These are phyloP conservation scores for Hozukius guyotensis DNA, from an alignment of 2,797 vertebrate species.

Conservation along the genomic window DNA sequence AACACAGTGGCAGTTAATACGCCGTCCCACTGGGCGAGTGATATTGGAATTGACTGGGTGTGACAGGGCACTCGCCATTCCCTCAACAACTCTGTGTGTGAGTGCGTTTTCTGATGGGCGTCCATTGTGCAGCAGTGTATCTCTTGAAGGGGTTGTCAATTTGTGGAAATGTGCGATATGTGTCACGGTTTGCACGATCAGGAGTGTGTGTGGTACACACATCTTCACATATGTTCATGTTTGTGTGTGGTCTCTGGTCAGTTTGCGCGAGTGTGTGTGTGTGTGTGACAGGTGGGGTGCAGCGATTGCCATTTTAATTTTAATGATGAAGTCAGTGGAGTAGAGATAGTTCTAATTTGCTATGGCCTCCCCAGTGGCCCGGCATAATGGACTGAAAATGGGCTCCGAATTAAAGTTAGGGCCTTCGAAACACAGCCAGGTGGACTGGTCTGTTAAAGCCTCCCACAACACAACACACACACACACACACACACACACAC, in stretches of 20 bases:
- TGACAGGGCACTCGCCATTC: constrained; percentile 26
- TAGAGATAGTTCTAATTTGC: constrained; percentile 83
- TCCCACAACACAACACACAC: not conserved
- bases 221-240: constrained; percentile 5
- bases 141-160: constrained; percentile 17
- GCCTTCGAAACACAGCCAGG: constrained; percentile 61
- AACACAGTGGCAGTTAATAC: constrained; percentile 33
- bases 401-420: constrained; percentile 75
- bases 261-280: not conserved
- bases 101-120: not conserved
- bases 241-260: constrained; percentile 24
- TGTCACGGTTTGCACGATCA: not conserved
- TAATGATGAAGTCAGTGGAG: constrained; percentile 83
- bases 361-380: constrained; percentile 74
- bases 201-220: not conserved
- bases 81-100: constrained; percentile 5
- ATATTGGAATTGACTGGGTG: constrained; percentile 38
- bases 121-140: not conserved
- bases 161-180: constrained; percentile 1
- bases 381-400: constrained; percentile 82
- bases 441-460: constrained; percentile 38
- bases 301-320: constrained; percentile 76
- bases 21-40: constrained; percentile 34
- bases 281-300: constrained; percentile 67
- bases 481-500: constrained; percentile 6